Percentiles rank a stretch among this genome's conserved stretches.
Conservation (phyloP, 1,140 invertebrate species). For the Drosophila ananassae region DNA sequence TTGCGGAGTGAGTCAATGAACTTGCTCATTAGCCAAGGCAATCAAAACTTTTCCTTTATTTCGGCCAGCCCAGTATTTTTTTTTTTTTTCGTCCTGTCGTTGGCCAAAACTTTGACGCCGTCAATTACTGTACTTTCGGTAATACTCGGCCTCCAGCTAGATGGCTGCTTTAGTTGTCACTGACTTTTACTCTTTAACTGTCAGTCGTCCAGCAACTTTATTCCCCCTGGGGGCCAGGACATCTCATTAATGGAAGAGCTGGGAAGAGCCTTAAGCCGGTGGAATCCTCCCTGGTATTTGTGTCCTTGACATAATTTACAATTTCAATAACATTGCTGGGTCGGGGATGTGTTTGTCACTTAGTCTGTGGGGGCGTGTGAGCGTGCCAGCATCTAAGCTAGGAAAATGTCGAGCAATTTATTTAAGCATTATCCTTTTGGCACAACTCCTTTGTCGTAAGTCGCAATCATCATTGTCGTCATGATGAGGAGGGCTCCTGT, state of each 20-base stretch:
- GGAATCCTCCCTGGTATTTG: conserved; percentile 10
- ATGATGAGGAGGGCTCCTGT: conserved; percentile 12
- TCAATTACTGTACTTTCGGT: conserved; percentile 61
- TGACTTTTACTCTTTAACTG: conserved; percentile 78
- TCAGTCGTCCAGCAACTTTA: conserved; percentile 46
- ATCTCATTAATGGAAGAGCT: conserved; percentile 27
- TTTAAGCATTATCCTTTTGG: conserved; percentile 63
- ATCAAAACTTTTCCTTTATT: conserved; percentile 56
- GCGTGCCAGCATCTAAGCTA: conserved; percentile 23
- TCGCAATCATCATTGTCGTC: conserved; percentile 61
- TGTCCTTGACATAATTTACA: conserved; percentile 82
- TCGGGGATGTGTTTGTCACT: neutral
- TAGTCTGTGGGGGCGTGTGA: conserved; percentile 4
- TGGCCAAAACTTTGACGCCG: conserved; percentile 50
- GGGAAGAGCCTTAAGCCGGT: conserved; percentile 3
- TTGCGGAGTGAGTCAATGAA: conserved; percentile 45
- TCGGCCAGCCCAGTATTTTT: neutral
- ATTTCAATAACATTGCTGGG: conserved; percentile 70
- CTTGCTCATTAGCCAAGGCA: conserved; percentile 68
- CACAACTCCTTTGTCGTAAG: conserved; percentile 62
- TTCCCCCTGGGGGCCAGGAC: conserved; percentile 48
- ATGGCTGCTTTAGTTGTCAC: conserved; percentile 53
- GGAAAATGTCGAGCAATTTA: conserved; percentile 58
- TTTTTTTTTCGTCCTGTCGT: conserved; percentile 4
- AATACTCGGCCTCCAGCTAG: conserved; percentile 3